Evolutionary conservation across 2,888 invertebrate genomes (phyloP).

Genomic region (Eugnorisma glareosa): DNA sequence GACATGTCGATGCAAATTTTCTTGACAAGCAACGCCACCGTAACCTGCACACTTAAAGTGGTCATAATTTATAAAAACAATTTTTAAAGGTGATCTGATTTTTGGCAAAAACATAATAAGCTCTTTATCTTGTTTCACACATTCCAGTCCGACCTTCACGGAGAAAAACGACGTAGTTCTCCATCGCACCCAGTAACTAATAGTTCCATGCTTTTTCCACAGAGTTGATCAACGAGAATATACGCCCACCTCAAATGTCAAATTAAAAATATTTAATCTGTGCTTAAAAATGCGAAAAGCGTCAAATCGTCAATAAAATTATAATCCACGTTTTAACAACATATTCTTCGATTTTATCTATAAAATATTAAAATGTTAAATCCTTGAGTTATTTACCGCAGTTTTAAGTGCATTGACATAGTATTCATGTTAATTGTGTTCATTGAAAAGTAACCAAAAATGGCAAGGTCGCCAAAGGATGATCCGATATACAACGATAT

Average conservation of each 20-base stretch:
- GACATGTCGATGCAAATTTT: too few species aligned
- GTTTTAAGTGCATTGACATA: conserved; percentile 65
- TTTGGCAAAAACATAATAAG: neutral
- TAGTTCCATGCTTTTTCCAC: neutral
- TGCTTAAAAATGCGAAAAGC: conserved; percentile 72
- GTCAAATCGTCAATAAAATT: conserved; percentile 84
- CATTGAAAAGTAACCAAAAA: conserved; percentile 82
- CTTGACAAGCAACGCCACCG: too few species aligned
- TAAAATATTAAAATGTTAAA: conserved; percentile 82
- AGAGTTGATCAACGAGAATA: conserved; percentile 43
- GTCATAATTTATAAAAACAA: neutral
- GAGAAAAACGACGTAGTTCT: neutral
- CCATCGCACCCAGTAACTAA: neutral
- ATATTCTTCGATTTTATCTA: conserved; percentile 71
- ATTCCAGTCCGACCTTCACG: neutral
- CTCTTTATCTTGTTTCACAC: neutral
- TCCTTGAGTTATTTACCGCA: conserved; percentile 76
- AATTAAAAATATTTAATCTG: conserved; percentile 59
- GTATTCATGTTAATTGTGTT: conserved; percentile 74
- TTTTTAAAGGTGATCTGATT: neutral
- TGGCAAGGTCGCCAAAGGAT: conserved; percentile 90
- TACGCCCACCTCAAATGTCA: conserved; percentile 52
- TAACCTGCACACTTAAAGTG: too few species aligned
- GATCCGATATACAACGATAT: conserved; percentile 87
- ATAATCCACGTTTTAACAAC: conserved; percentile 81